Percentiles rank a stretch among this genome's conserved stretches.
phyloP scores from a whole-genome alignment of 2,113 vertebrate genomes.

The Lanius ludovicianus region DNA sequence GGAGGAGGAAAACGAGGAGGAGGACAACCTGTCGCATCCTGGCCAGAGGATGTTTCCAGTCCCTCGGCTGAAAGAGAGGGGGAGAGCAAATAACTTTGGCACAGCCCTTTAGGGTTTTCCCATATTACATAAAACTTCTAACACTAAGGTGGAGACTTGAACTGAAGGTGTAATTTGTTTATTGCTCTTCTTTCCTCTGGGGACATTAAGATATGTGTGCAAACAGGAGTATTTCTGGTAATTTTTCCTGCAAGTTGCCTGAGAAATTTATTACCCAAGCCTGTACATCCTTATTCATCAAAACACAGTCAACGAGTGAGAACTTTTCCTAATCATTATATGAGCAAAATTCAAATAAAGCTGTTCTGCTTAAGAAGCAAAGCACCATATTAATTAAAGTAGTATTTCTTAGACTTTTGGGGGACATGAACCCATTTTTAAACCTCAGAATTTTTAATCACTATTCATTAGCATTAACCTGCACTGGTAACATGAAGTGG shows the following conservation, averaged over 20 bases:
- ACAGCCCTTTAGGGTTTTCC: not conserved
- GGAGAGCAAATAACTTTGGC: not conserved
- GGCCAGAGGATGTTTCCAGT: not conserved
- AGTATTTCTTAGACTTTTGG: not conserved
- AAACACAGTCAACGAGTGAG: not conserved
- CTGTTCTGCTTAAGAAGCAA: not conserved
- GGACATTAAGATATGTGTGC: not conserved
- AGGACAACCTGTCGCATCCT: not conserved
- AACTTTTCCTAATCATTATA: not conserved
- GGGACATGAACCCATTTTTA: not conserved
- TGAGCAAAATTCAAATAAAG: slow-evolving; percentile 30
- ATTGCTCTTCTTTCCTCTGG: not conserved
- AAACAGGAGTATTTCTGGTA: not conserved
- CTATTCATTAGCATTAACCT: not conserved
- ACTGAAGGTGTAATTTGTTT: not conserved
- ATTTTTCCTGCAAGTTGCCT: not conserved
- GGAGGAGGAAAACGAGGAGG: not conserved
- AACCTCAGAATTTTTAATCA: not conserved
- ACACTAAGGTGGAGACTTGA: not conserved
- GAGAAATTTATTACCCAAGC: not conserved
- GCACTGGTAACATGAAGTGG: not conserved
- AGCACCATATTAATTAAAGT: not conserved
- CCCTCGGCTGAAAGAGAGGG: not conserved
- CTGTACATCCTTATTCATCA: not conserved
- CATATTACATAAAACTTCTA: not conserved